phyloP scores from a whole-genome alignment of 2,797 vertebrate genomes.

The Oryzias sinensis region DNA sequence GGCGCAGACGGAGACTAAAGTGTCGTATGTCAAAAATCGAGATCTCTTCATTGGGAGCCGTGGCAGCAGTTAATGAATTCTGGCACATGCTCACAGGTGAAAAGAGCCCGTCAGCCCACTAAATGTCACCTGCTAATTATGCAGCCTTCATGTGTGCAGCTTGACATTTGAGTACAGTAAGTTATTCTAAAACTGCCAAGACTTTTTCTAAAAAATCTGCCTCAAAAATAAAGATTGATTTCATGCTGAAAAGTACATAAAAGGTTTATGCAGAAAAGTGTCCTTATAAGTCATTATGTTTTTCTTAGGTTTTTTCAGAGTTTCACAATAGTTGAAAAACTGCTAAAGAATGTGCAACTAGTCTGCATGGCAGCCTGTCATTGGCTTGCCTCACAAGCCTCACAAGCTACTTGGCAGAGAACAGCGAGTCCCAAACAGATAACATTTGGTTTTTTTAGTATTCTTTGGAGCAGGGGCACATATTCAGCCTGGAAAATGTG shows the following conservation, averaged over 20 bases:
- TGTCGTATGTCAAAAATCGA: conserved; percentile 74
- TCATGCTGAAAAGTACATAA: neutral
- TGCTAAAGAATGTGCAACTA: neutral
- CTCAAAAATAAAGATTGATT: conserved; percentile 3
- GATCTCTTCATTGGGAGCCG: conserved; percentile 70
- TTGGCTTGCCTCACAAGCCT: conserved; percentile 34
- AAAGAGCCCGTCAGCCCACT: conserved; percentile 45
- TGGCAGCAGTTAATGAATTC: conserved; percentile 68
- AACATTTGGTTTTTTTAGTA: neutral
- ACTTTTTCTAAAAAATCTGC: neutral
- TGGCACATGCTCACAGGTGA: conserved; percentile 44
- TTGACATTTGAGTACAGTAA: conserved; percentile 9
- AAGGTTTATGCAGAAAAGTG: neutral
- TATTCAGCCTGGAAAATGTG: conserved; percentile 48
- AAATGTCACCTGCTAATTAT: conserved; percentile 60
- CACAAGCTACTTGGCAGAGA: conserved; percentile 45
- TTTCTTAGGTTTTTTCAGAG: neutral
- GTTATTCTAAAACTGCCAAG: conserved; percentile 1
- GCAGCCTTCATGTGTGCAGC: conserved; percentile 4
- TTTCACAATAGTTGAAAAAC: conserved; percentile 13
- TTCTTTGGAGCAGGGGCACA: conserved; percentile 55
- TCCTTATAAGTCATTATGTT: neutral
- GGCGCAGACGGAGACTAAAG: conserved; percentile 61
- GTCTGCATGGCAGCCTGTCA: conserved; percentile 19
- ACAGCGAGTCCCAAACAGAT: conserved; percentile 24